Base-by-base conservation (phyloP, 2,797 vertebrate genomes). In the Pangasius mekongensis region DNA sequence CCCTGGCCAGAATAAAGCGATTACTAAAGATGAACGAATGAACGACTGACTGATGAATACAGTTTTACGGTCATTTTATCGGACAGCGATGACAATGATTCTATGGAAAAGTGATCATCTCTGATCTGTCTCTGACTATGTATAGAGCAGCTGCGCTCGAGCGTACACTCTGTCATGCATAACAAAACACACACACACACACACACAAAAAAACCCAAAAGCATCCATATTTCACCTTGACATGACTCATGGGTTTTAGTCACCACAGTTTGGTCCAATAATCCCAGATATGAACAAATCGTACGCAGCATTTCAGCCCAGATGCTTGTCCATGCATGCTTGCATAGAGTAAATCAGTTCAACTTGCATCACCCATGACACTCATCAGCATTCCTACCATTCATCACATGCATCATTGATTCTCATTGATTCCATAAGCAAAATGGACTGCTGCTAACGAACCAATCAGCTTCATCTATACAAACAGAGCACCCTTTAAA, bases 331-430 rank as follows among this genome's bases (percentile, higher is more conserved):
- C 43, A 24, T 2, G 43, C 62, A 49, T 39, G 33, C 30, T 11
- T 33, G 49, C 14, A 14, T 60, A 1, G 8, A 52, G 54, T 43
- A 27, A 82, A 83, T 2, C 36, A n/a, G 24, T 36, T 36, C 16
- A 3, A 43, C 56, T 36, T 64, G 58, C 81, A 83, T 47, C 81
- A 62, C 14, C 60, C 83, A 24, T 84, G 64, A 69, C 83, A 49
- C 64, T 84, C 64, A 84, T 84, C 64, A 69, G 43, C 62, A 84
- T 84, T 83, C 80, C 58, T 43, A 39, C 33, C 56, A 82, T 62
- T 82, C 56, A 82, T 83, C 82, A 47, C 82, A 52, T 52, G 27
- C 30, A 33, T 13, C 82, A 83, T 47, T 49, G 43, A 84, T 52
- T 18, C n/a, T 33, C 47, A 84, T 33, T 69, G 83, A 83, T 30